Base-by-base conservation (phyloP, 2,113 vertebrate genomes). In the Prionailurus bengalensis region DNA sequence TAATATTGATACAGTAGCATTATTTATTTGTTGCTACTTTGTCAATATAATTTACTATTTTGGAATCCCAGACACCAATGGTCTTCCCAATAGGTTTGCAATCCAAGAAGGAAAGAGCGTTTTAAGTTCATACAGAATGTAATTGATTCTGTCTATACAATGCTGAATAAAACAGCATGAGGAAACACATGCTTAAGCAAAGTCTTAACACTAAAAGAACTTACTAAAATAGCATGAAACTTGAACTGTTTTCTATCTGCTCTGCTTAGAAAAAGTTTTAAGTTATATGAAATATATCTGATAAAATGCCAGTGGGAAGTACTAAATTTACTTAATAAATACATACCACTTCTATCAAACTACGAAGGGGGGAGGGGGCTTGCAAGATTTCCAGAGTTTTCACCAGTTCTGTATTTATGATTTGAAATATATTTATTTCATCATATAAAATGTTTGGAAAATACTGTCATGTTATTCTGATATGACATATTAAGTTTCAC, bases 371-470 rank as follows among this genome's bases (percentile, higher is more conserved):
- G 10, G 39, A 5, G 79, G 89, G 61, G 48, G 1, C 4, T 70
- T 89, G 4, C 0, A 63, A 66, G 79, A 93, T 78, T 81, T 94
- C 36, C 42, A 94, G 19, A 58, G n/a, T 83, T 96, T 95, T 95
- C 39, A 88, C 83, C 68, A 90, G 23, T 36, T 86, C 7, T 53
- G 1, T 66, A 76, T 80, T 66, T 96, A 76, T 78, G 87, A 80
- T 66, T 89, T 82, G 25, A 27, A 65, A 65, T 74, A 5, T 36
- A 74, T 80, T 80, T 78, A 74, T 80, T 80, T 80, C 31, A 93
- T 79, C 12, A 39, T 87, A 92, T 39, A 79, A 94, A 88, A 80
- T n/a, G 48, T 93, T 96, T 98, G 25, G 63, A 85, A 97, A 65
- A 81, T 9, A 63, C 23, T 65, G 27, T 48, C 25, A 3, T 94